Percentiles rank a stretch among this genome's conserved stretches.
These are phyloP conservation scores for Calliphora vicina DNA, from an alignment of 1,140 invertebrate species.

Conservation along the genomic window DNA sequence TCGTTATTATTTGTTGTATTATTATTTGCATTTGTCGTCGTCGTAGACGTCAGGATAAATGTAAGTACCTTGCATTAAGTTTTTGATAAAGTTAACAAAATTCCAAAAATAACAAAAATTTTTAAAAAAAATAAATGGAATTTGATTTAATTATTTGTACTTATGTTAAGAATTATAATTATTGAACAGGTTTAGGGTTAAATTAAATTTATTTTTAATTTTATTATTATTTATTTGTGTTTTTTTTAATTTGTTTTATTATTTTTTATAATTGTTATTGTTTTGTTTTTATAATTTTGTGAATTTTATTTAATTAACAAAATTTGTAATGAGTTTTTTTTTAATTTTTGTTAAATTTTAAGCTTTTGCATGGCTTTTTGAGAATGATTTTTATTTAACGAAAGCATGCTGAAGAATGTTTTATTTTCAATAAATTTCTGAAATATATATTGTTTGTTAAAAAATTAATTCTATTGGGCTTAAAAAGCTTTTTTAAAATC, in stretches of 20 bases:
- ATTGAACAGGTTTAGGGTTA: neutral
- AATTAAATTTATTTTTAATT: neutral
- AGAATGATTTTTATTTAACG: neutral
- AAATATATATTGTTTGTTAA: too few species aligned
- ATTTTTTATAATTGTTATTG: constrained; percentile 19
- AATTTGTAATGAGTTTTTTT: neutral
- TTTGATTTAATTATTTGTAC: neutral
- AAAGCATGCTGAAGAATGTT: neutral
- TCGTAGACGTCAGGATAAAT: constrained; percentile 83
- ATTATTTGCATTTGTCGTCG: constrained; percentile 83
- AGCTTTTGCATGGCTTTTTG: neutral
- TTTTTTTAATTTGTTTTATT: neutral
- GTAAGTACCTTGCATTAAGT: constrained; percentile 70
- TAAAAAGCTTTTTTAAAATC: too few species aligned
- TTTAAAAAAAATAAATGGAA: too few species aligned
- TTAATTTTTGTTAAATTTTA: neutral
- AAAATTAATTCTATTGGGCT: too few species aligned
- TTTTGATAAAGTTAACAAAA: constrained; percentile 1
- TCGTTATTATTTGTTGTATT: constrained; percentile 82
- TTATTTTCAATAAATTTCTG: too few species aligned
- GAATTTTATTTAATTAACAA: neutral
- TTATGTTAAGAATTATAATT: neutral
- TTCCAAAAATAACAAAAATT: neutral
- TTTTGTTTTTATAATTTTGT: constrained; percentile 8
- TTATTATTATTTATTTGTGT: neutral